phyloP scores from a whole-genome alignment of 2,797 vertebrate species.

The Sebastes nivosus region DNA sequence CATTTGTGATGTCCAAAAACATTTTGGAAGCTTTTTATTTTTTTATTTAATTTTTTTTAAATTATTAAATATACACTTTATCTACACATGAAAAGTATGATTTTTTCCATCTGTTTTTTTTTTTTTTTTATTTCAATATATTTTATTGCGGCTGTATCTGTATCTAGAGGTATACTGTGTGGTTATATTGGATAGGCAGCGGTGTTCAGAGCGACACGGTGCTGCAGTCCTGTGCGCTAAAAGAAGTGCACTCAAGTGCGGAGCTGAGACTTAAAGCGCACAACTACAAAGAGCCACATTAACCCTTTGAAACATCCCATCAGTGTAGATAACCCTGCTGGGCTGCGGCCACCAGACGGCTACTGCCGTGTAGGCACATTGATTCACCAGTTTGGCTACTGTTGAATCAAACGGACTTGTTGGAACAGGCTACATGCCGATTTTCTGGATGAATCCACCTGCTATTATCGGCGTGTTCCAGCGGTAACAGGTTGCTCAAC shows the following conservation, averaged over 20 bases:
- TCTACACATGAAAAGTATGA: not conserved
- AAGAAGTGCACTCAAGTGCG: constrained; percentile 37
- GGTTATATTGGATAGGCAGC: not conserved
- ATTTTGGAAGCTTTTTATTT: not conserved
- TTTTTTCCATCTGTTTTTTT: not conserved
- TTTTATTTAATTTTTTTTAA: too few relatives aligned
- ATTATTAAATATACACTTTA: not conserved
- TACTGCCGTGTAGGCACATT: not conserved
- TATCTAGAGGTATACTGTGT: not conserved
- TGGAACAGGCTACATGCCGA: not conserved
- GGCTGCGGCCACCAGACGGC: not conserved
- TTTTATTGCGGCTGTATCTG: not conserved
- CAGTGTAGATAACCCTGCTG: not conserved
- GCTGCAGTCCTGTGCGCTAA: constrained; percentile 19
- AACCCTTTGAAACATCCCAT: constrained; percentile 25
- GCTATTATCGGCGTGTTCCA: not conserved
- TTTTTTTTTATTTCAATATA: not conserved
- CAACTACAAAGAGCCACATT: constrained; percentile 10
- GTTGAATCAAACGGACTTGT: not conserved
- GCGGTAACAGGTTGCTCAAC: not conserved
- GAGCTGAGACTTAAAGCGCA: constrained; percentile 4
- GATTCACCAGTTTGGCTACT: not conserved
- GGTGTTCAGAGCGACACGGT: not conserved
- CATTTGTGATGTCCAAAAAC: not conserved
- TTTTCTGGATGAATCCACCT: constrained; percentile 10